Evolutionary conservation across 2,888 invertebrate species (phyloP).

Genomic region (Anagyrus pseudococci): DNA sequence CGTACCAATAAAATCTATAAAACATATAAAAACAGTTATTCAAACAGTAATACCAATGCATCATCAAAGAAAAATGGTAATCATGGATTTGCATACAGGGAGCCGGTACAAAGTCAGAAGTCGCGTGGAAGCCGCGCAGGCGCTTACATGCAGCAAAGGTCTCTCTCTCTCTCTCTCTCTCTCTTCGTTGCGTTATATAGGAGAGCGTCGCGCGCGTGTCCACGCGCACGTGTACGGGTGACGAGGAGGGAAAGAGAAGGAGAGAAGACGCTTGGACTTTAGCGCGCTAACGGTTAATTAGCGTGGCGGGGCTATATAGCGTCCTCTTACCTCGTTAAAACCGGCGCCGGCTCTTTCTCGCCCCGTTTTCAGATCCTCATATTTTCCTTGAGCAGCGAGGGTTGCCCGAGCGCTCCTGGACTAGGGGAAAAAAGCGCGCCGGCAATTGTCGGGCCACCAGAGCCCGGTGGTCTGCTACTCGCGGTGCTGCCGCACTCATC

Average conservation of each 20-base stretch:
- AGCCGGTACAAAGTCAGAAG: too few relatives aligned
- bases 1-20: too few relatives aligned
- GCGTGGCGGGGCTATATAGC: neutral
- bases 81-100: too few relatives aligned
- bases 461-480: slow-evolving; percentile 6
- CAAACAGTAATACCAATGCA: too few relatives aligned
- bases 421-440: slow-evolving; percentile 7
- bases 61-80: too few relatives aligned
- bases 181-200: neutral
- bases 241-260: too few relatives aligned
- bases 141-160: too few relatives aligned
- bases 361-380: neutral
- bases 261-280: neutral
- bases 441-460: slow-evolving; percentile 21
- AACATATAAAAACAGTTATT: too few relatives aligned
- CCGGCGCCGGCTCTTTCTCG: slow-evolving; percentile 6
- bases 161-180: too few relatives aligned
- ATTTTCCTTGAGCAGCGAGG: neutral
- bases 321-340: slow-evolving; percentile 6
- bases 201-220: neutral
- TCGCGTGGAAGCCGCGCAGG: too few relatives aligned
- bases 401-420: too few relatives aligned
- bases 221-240: too few relatives aligned
- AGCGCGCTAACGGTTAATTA: neutral
- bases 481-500: slow-evolving; percentile 22